phyloP scores from a whole-genome alignment of 2,888 invertebrate genomes.

The Caenorhabditis wallacei region DNA sequence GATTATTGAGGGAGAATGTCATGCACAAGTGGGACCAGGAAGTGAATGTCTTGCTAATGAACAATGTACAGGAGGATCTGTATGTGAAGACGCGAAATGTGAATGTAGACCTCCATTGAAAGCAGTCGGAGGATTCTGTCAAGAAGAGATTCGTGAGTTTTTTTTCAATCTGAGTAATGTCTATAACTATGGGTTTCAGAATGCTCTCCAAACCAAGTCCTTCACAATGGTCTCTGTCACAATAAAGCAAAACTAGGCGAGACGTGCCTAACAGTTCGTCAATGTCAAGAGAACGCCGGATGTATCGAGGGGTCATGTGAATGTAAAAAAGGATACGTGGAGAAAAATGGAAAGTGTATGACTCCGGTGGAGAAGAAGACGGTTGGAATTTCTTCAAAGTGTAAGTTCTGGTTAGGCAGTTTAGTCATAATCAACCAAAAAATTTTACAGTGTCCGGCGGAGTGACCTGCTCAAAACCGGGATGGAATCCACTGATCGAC shows the following conservation, averaged over 20 bases:
- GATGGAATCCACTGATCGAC: slow-evolving; percentile 67
- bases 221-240: slow-evolving; percentile 69
- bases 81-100: slow-evolving; percentile 70
- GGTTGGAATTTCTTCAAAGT: neutral
- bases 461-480: slow-evolving; percentile 69
- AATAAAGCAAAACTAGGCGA: slow-evolving; percentile 67
- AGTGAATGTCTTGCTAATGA: slow-evolving; percentile 65
- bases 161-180: too few species aligned
- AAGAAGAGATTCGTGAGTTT: slow-evolving; percentile 65
- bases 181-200: slow-evolving; percentile 42
- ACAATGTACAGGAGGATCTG: slow-evolving; percentile 75
- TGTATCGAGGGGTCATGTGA: slow-evolving; percentile 72
- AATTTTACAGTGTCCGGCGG: too few species aligned
- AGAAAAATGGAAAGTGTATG: slow-evolving; percentile 71
- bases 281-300: slow-evolving; percentile 68
- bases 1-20: slow-evolving; percentile 70
- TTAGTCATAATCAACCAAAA: too few species aligned
- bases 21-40: slow-evolving; percentile 67
- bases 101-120: slow-evolving; percentile 68
- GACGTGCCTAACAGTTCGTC: slow-evolving; percentile 61
- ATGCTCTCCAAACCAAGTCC: slow-evolving; percentile 65
- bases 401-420: too few species aligned
- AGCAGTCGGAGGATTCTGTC: slow-evolving; percentile 72
- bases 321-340: slow-evolving; percentile 71
- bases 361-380: slow-evolving; percentile 47